Evolutionary conservation across 2,113 vertebrate species (phyloP).

Genomic region (Montifringilla adamsi): DNA sequence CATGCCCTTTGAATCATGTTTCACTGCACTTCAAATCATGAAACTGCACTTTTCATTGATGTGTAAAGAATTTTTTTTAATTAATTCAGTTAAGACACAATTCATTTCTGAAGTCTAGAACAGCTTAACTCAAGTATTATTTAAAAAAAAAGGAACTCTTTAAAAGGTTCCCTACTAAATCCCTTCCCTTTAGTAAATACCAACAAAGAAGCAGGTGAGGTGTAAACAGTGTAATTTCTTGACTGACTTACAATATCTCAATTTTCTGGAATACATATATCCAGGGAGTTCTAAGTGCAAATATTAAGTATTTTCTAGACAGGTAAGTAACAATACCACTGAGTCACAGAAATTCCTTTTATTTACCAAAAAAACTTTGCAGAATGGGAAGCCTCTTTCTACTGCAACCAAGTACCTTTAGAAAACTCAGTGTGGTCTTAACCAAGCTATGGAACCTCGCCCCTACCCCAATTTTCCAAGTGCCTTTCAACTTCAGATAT

Average conservation of each 20-base stretch:
- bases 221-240: neutral
- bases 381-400: neutral
- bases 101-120: neutral
- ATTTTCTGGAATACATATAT: neutral
- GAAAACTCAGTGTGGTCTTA: neutral
- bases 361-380: neutral
- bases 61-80: neutral
- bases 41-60: neutral
- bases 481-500: neutral
- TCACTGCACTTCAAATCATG: neutral
- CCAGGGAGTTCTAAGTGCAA: neutral
- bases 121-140: neutral
- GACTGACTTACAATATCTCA: accelerated
- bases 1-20: neutral
- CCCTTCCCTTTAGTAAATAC: neutral
- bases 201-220: neutral
- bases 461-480: neutral
- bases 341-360: neutral
- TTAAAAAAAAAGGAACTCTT: no score
- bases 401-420: accelerated
- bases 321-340: neutral
- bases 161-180: neutral
- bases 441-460: neutral
- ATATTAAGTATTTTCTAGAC: neutral
- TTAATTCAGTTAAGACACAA: neutral